phyloP scores from a whole-genome alignment of 2,888 invertebrate genomes.

The Eumacrocentrus americanus region DNA sequence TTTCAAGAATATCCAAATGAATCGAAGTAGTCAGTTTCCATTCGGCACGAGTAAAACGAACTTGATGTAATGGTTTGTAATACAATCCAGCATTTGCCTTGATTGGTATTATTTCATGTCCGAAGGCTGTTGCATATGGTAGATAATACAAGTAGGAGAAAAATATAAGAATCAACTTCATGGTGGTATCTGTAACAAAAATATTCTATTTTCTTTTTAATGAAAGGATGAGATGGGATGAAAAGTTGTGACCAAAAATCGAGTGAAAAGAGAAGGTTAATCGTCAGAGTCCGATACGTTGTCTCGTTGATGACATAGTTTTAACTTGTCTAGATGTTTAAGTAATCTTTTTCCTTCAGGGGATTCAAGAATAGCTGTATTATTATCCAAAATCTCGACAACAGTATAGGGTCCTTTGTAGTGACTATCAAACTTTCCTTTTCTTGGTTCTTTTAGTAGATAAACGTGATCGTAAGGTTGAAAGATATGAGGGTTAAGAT shows the following conservation, averaged over 20 bases:
- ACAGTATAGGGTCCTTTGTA: conserved; percentile 19
- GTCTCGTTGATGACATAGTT: background rate
- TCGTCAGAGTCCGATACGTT: too few species aligned
- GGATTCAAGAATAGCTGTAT: conserved; percentile 5
- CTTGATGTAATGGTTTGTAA: background rate
- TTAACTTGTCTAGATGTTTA: conserved; percentile 9
- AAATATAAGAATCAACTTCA: too few species aligned
- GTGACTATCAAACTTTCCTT: conserved; percentile 13
- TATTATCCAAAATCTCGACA: conserved; percentile 8
- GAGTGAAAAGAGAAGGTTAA: too few species aligned
- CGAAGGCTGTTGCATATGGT: too few species aligned
- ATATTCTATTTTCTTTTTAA: too few species aligned
- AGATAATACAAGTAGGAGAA: too few species aligned
- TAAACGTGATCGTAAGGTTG: conserved; percentile 13
- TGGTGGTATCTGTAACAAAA: too few species aligned
- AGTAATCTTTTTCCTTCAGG: background rate
- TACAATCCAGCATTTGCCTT: background rate
- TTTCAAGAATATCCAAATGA: background rate
- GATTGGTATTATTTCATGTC: background rate
- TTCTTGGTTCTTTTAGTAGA: conserved; percentile 9
- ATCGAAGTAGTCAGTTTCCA: background rate
- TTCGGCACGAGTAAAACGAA: background rate
- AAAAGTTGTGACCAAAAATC: too few species aligned
- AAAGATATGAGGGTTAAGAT: background rate
- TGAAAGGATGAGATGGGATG: too few species aligned